A percentile compares a stretch with the other conserved stretches of the same genome.
These are phyloP conservation scores for Microcebus lehilahytsara DNA, from an alignment of 2,113 vertebrate species.

Conservation along the genomic window DNA sequence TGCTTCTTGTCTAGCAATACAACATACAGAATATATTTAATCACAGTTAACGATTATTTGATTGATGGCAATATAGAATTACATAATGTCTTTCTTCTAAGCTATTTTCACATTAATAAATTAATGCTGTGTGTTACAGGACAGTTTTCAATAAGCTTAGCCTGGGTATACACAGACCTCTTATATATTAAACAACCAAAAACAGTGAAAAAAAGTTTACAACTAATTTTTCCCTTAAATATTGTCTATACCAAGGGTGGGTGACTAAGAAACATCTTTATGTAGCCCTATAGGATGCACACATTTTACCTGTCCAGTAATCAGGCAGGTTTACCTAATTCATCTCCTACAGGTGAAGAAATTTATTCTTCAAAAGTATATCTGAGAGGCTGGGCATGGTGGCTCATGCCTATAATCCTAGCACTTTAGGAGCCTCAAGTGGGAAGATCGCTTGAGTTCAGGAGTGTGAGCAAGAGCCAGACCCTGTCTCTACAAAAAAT, in stretches of 20 bases:
- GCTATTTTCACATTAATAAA: slow-evolving; percentile 30
- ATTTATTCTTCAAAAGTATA: background rate
- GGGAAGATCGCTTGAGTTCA: too few relatives aligned
- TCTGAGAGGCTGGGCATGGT: background rate
- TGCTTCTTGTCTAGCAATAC: background rate
- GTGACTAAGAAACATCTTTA: background rate
- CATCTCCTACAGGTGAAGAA: background rate
- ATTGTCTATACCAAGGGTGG: background rate
- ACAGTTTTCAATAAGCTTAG: background rate
- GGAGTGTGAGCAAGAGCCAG: too few relatives aligned
- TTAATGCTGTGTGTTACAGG: background rate
- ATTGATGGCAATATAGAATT: slow-evolving; percentile 8
- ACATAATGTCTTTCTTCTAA: background rate
- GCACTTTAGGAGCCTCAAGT: too few relatives aligned
- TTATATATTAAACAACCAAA: background rate
- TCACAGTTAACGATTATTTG: slow-evolving; percentile 14
- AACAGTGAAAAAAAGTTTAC: background rate
- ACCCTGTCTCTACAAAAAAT: too few relatives aligned
- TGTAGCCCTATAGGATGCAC: background rate
- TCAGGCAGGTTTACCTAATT: background rate
- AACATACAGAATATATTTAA: background rate
- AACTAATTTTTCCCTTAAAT: background rate
- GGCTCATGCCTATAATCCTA: too few relatives aligned
- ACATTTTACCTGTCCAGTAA: background rate
- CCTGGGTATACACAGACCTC: background rate